Base-by-base conservation (phyloP, 2,888 invertebrate genomes). In the Agrilus biguttatus region DNA sequence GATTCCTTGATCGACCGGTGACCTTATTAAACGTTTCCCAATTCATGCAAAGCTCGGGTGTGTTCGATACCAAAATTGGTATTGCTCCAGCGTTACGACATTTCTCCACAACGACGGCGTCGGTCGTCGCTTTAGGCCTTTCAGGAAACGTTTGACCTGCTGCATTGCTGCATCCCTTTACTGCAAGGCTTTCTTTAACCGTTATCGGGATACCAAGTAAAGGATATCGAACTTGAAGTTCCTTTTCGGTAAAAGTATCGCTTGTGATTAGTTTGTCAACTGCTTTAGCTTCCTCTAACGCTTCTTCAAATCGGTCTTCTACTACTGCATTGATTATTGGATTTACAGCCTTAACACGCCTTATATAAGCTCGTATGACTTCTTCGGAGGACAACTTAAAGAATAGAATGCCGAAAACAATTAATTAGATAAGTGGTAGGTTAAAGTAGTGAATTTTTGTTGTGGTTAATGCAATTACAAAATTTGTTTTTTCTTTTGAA, bases 31-130 rank as follows among this genome's bases (percentile, higher is more conserved):
- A 75, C 8, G 84, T 83, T 66, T 93, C 92, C 77, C 84, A 87
- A 61, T 87, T 88, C 59, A 90, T 71, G 55, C 92, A 92, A 47
- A 87, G 74, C 59, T 93, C 92, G 0, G 91, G 89, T 1, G 86
- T 83, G 59, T 88, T 89, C 14, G 89, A 86, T 1, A 88, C 79
- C 13, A 85, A 73, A 33, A 93, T 64, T 0, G 86, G 82, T 43
- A 93, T 83, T 8, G 76, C 87, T 0, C 92, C 92, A 0, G 89
- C 84, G 7, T 66, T 58, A 46, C 73, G 69, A 47, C 85, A 67
- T 1, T 68, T 62, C 1, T 61, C 62, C 0, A 92, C 84, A 0
- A 72, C 75, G 0, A 67, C 73, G 0, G 89, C 86, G 65, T 92
- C 85, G 1, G 67, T 54, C 0, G 63, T 51, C 0, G 86, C 80